A percentile compares a stretch with the other conserved stretches of the same genome.
Evolutionary conservation across 2,797 vertebrate species (phyloP).

Genomic region (Simalia tracyae): DNA sequence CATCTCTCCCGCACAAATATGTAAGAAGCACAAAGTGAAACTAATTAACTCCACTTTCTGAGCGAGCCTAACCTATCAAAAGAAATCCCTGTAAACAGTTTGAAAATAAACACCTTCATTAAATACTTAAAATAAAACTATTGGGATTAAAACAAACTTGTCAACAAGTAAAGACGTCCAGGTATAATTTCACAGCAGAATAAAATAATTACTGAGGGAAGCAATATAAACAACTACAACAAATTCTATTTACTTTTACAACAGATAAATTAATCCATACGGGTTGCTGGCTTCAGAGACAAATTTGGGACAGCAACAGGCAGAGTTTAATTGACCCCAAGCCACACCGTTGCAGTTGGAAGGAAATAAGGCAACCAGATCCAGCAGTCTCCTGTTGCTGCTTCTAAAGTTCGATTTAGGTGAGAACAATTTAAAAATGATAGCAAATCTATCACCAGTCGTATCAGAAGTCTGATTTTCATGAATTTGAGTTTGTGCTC

Average conservation of each 20-base stretch:
- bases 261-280: conserved; percentile 33
- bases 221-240: background rate
- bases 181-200: conserved; percentile 26
- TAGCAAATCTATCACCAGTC: background rate
- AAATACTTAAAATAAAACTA: conserved; percentile 48
- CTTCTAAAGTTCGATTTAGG: background rate
- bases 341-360: background rate
- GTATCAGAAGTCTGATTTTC: background rate
- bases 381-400: background rate
- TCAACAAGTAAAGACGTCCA: conserved; percentile 22
- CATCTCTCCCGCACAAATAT: conserved; percentile 17
- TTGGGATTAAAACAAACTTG: conserved; percentile 39
- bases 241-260: conserved; percentile 21
- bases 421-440: background rate
- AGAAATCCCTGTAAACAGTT: conserved; percentile 53
- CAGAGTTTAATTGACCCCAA: background rate
- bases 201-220: conserved; percentile 3
- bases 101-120: conserved; percentile 60
- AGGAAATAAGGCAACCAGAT: background rate
- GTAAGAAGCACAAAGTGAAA: conserved; percentile 22
- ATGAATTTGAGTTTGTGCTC: background rate
- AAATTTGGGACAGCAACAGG: background rate
- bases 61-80: conserved; percentile 37
- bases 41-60: conserved; percentile 5
- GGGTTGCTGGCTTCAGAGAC: rapidly evolving